Evolutionary conservation across 2,888 invertebrate species (phyloP).

Genomic region (Vanessa cardui): DNA sequence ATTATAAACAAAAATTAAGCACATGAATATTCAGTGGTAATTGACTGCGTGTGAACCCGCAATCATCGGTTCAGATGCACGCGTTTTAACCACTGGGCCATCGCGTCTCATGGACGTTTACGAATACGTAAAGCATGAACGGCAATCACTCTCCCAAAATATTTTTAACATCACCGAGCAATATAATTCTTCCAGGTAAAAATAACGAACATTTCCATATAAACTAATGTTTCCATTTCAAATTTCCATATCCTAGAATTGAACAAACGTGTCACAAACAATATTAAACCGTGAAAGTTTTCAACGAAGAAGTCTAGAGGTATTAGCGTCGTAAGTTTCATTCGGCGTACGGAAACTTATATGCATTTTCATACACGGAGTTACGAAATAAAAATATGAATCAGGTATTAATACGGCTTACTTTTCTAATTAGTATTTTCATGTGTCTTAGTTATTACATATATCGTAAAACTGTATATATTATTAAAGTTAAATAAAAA

Average conservation of each 20-base stretch:
- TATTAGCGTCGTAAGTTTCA: slow-evolving; percentile 69
- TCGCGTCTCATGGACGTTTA: too few species aligned
- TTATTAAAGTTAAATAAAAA: too few species aligned
- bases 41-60: too few species aligned
- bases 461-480: too few species aligned
- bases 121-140: background rate
- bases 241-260: slow-evolving; percentile 45
- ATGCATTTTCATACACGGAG: slow-evolving; percentile 57
- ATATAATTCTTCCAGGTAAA: background rate
- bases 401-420: slow-evolving; percentile 16
- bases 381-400: slow-evolving; percentile 43
- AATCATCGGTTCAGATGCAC: too few species aligned
- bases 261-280: slow-evolving; percentile 76
- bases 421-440: background rate
- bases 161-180: background rate
- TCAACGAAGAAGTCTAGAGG: slow-evolving; percentile 50
- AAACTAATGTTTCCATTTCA: slow-evolving; percentile 37
- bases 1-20: too few species aligned
- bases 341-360: slow-evolving; percentile 55
- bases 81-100: too few species aligned
- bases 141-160: background rate
- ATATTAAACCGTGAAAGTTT: slow-evolving; percentile 70
- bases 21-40: too few species aligned
- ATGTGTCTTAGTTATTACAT: too few species aligned
- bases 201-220: background rate